Evolutionary conservation across 2,797 vertebrate species (phyloP).

Genomic region (Crenichthys baileyi): DNA sequence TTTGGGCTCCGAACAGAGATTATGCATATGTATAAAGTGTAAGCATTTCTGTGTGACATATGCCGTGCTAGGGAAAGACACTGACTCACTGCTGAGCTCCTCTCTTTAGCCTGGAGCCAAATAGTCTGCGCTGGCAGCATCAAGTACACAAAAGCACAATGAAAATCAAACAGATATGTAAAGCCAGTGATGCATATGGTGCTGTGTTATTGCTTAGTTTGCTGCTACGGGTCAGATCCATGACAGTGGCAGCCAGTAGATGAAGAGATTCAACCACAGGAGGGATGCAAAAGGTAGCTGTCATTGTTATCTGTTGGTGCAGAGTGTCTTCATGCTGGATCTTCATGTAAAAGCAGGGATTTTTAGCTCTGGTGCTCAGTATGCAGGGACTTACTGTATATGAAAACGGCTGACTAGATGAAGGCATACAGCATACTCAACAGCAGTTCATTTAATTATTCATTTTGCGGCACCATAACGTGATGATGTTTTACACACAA

Average conservation of each 20-base stretch:
- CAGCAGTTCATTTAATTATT: constrained; percentile 61
- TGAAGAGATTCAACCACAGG: not conserved
- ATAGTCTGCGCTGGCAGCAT: constrained; percentile 39
- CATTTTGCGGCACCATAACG: constrained; percentile 40
- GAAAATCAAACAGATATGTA: constrained; percentile 22
- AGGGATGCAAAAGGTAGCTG: not conserved
- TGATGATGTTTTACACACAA: constrained; percentile 75
- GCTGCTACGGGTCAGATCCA: constrained; percentile 26
- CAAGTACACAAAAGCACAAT: constrained; percentile 33
- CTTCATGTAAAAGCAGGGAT: constrained; percentile 21
- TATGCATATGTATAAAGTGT: constrained; percentile 51
- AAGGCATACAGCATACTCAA: constrained; percentile 26
- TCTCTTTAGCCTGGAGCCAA: constrained; percentile 43
- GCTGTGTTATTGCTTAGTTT: constrained; percentile 3
- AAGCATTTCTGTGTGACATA: constrained; percentile 45
- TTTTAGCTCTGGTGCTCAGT: constrained; percentile 26
- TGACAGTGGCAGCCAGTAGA: not conserved
- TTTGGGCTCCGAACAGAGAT: constrained; percentile 27
- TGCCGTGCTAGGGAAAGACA: constrained; percentile 37
- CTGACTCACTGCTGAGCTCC: constrained; percentile 40
- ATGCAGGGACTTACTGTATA: constrained; percentile 6
- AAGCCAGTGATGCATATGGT: constrained; percentile 1
- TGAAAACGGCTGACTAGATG: constrained; percentile 35
- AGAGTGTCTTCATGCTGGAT: not conserved
- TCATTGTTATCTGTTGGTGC: constrained; percentile 9